Evolutionary conservation across 2,888 invertebrate species (phyloP), one percentile per base, ranked within the genome.

Genomic region (Thecocarcelia acutangulata): DNA sequence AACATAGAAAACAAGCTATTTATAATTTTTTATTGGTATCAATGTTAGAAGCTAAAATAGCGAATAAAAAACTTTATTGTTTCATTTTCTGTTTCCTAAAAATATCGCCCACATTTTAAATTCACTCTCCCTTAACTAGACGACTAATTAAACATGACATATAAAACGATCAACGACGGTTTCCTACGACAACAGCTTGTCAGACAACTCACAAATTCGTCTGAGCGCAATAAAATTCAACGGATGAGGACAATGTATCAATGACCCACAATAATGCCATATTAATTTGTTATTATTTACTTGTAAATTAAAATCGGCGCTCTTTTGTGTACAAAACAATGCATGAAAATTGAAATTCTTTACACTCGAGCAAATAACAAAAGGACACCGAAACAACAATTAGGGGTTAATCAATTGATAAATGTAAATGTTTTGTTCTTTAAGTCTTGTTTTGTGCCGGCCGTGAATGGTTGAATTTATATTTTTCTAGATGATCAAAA

Each of bases 381-480:
- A 37, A 61, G 24, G 12, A 15, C 12, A 37, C 42, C 24, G 13
- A 6, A 33, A 44, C 69, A 74, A 74, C 70, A 75, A 59, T 82
- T 78, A 75, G 70, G 82, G 74, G 78, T 78, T 82, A 82, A 82
- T 61, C 74, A 78, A 66, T 58, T 74, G 24, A 24, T 15, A 74
- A 17, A 24, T 58, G 9, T 21, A n/a, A 3, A 0, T 33, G 13
- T 24, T 56, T 42, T 54, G 33, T 46, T 21, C 19, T 44, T 33
- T n/a, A 42, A 1, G 46, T 37, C 15, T 3, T 69, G 33, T 13
- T 13, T 13, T 19, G n/a, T 4, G 8, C 13, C 24, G 21, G 28
- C 42, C 46, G n/a, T n/a, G n/a, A n/a, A n/a, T n/a, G n/a, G n/a
- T n/a, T n/a, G n/a, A n/a, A n/a, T n/a, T n/a, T n/a, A n/a, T n/a